A percentile compares a stretch with the other conserved stretches of the same genome.
phyloP scores from a whole-genome alignment of 1,140 invertebrate genomes.

The Bombus breviceps region DNA sequence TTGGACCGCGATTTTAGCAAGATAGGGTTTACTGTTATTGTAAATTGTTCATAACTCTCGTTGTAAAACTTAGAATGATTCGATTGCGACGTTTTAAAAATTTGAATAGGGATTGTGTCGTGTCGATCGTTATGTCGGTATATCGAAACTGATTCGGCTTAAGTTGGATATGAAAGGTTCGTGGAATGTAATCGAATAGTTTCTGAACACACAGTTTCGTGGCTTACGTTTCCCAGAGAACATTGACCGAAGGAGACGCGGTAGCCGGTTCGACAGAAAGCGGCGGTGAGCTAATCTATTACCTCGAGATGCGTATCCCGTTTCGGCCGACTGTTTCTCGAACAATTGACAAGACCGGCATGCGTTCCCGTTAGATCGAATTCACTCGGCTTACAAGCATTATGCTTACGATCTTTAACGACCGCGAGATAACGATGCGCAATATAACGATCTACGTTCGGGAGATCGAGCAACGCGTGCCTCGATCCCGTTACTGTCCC shows the following conservation, averaged over 20 bases:
- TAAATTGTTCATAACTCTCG: background rate
- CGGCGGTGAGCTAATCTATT: constrained; percentile 51
- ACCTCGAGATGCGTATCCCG: constrained; percentile 38
- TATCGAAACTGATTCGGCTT: too few species aligned
- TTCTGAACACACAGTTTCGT: background rate
- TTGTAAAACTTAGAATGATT: too few species aligned
- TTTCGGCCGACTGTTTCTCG: constrained; percentile 46
- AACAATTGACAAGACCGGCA: constrained; percentile 60
- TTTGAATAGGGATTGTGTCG: too few species aligned
- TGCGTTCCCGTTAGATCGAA: constrained; percentile 65
- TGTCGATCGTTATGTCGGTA: too few species aligned
- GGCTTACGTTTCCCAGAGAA: constrained; percentile 12
- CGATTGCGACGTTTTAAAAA: background rate
- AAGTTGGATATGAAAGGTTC: background rate
- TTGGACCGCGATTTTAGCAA: background rate
- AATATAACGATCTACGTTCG: constrained; percentile 74
- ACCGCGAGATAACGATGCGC: constrained; percentile 74
- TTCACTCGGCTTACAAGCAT: constrained; percentile 54
- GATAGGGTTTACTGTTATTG: background rate
- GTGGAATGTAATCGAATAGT: background rate
- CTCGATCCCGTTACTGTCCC: constrained; percentile 63
- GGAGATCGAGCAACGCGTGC: constrained; percentile 36
- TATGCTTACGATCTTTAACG: constrained; percentile 57
- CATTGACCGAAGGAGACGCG: constrained; percentile 33
- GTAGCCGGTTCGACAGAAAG: constrained; percentile 12